A percentile compares a stretch with the other conserved stretches of the same genome.
Conservation (phyloP, 2,888 invertebrate species). For the Troglohyphantes excavatus region DNA sequence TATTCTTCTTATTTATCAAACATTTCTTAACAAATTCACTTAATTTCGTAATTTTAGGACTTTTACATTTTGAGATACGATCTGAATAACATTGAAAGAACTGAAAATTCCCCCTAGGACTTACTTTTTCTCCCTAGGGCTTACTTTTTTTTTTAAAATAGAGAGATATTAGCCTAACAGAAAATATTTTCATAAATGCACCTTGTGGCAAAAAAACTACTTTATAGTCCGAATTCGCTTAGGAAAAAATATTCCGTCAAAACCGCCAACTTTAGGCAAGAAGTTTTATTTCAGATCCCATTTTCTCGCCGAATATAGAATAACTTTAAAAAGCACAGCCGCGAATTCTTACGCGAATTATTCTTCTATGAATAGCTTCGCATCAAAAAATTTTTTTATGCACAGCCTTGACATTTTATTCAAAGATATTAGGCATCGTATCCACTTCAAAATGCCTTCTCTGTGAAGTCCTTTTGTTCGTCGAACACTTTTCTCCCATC, state of each 20-base stretch:
- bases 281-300: not conserved
- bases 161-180: too few relatives aligned
- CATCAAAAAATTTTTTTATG: not conserved
- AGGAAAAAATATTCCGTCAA: not conserved
- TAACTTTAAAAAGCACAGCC: not conserved
- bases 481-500: slow-evolving; percentile 16
- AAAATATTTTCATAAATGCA: too few relatives aligned
- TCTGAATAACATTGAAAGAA: too few relatives aligned
- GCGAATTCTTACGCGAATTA: not conserved
- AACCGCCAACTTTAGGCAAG: not conserved
- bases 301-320: not conserved
- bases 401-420: slow-evolving; percentile 5
- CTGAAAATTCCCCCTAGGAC: too few relatives aligned
- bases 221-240: too few relatives aligned
- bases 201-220: too few relatives aligned
- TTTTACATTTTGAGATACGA: too few relatives aligned
- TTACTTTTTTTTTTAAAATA: too few relatives aligned
- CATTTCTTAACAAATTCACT: too few relatives aligned
- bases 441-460: not conserved
- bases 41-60: too few relatives aligned
- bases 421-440: not conserved
- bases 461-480: slow-evolving; percentile 2
- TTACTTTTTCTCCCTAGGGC: too few relatives aligned
- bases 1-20: too few relatives aligned
- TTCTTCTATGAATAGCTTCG: not conserved